Base-by-base conservation (phyloP, 2,797 vertebrate genomes). In the Poliocrania exsul region DNA sequence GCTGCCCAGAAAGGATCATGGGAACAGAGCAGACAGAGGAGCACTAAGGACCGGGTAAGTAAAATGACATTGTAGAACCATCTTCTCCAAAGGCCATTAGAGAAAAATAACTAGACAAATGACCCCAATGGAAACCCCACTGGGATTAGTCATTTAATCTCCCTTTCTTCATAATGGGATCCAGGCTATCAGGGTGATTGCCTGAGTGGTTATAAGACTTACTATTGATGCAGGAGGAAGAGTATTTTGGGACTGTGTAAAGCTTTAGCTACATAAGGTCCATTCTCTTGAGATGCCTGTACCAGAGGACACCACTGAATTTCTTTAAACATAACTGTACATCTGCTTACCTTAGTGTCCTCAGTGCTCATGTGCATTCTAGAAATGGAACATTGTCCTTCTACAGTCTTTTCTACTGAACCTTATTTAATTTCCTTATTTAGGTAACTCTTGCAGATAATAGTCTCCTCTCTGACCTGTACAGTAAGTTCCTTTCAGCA, bases 401-500 rank as follows among this genome's bases (percentile, higher is more conserved):
- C 38, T 50, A n/a, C 7, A 46, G 21, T 28, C 54, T 65, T 64
- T 33, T 56, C 53, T 64, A 46, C n/a, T 56, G 31, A 75, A 80
- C 13, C 26, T 66, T 66, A 49, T 72, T 83, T 84, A 57, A 57
- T 73, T 91, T 75, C 62, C 33, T 90, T 81, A 72, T 83, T 92
- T 86, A 88, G 81, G 58, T 65, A 31, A 44, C 31, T 82, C 58
- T 79, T 79, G 33, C 15, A 85, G 62, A 90, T 54, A 87, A 62
- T 31, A 60, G 26, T 71, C 62, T 95, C 35, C 19, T 93, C 26
- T 87, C 50, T 85, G 82, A 85, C 80, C 86, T 64, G 50, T 47
- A 75, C 67, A 72, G 54, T 25, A 75, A 85, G 80, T 72, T 92
- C 83, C 50, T 90, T 58, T 71, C 40, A 82, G 31, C 54, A 92